Base-by-base conservation (phyloP, 2,113 vertebrate genomes). In the Bombycilla garrulus region DNA sequence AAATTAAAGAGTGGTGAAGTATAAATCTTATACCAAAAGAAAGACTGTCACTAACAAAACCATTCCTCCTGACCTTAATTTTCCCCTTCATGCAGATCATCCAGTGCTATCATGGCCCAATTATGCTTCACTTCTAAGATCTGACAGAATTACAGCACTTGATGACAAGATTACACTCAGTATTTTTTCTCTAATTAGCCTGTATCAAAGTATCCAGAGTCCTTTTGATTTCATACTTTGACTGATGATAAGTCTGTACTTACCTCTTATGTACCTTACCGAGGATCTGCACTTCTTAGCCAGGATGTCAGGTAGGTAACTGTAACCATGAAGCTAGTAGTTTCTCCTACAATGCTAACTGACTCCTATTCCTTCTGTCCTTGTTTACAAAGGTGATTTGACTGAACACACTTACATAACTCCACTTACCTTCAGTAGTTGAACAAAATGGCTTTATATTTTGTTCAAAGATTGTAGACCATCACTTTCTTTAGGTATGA, bases 201-300 rank as follows among this genome's bases (percentile, higher is more conserved):
- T 66, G 65, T 94, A 95, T 96, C 90, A 95, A 96, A 96, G 94
- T 88, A 66, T 45, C 66, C 47, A 77, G 24, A 96, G 85, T 94
- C 85, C 33, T 91, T 97, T 95, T 94, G 91, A 95, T 97, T 93
- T 97, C 47, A 60, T 82, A 70, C 54, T 86, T 92, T 64, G 29
- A 85, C 31, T 81, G 40, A 80, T 69, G 33, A 66, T 58, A 95
- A 80, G 42, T 58, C 79, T 44, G 14, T 70, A 70, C 92, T 91
- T 91, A 79, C 82, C 50, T 36, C 58, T 64, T 64, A 45, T 1
- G 3, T 79, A 64, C 33, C 15, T 60, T 56, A 40, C 44, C 40
- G 31, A 80, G 16, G 23, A 82, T 65, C 40, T 2, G 2, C 69
- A 35, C 23, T 42, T 77, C 42, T 73, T 14, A 72, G 56, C 18